A percentile compares a stretch with the other conserved stretches of the same genome.
These are phyloP conservation scores for Rhodeus uyekii DNA, from an alignment of 2,797 vertebrate genomes.

Conservation along the genomic window DNA sequence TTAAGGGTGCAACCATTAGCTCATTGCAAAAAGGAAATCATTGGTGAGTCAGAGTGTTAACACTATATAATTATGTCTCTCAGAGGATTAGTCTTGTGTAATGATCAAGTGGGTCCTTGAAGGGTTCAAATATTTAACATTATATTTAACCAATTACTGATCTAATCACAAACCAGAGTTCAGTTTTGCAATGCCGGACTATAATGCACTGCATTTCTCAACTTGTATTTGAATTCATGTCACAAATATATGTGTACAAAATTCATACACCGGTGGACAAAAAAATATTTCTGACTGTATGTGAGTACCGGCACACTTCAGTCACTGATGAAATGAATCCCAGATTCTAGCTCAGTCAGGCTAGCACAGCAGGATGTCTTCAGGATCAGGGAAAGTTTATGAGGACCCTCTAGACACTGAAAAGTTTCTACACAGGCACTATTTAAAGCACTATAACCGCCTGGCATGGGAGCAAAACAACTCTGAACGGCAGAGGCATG, in stretches of 20 bases:
- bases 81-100: conserved; percentile 25
- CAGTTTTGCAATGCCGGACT: conserved; percentile 22
- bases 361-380: neutral
- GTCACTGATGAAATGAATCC: neutral
- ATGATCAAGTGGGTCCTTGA: conserved; percentile 10
- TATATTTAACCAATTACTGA: conserved; percentile 42
- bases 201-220: neutral
- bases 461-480: neutral
- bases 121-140: conserved; percentile 25
- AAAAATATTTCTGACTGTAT: no score
- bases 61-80: conserved; percentile 6
- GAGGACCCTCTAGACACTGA: neutral
- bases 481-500: neutral
- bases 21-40: neutral
- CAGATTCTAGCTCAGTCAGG: neutral
- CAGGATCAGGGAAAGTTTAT: neutral
- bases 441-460: conserved; percentile 26
- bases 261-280: neutral
- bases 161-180: conserved; percentile 15
- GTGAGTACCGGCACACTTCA: neutral
- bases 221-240: conserved; percentile 5
- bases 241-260: neutral
- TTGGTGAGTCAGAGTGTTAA: neutral
- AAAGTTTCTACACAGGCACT: neutral
- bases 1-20: neutral